Evolutionary conservation across 1,140 invertebrate genomes (phyloP).

Genomic region (Pogonognathellus flavescens): DNA sequence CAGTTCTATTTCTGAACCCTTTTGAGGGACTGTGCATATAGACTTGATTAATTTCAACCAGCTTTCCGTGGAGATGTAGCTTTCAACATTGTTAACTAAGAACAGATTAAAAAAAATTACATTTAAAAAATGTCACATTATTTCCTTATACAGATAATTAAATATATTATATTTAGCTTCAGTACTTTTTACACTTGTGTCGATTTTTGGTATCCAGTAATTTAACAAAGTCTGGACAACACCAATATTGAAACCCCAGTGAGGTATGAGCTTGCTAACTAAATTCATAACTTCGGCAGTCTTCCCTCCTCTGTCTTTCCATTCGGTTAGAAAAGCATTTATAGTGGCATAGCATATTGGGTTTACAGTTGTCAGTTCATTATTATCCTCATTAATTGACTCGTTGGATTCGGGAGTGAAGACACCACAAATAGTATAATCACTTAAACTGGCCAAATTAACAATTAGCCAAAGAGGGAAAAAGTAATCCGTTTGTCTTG

Average conservation of each 20-base stretch:
- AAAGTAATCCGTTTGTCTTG: neutral
- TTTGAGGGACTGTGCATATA: neutral
- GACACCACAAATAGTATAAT: constrained; percentile 32
- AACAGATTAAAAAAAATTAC: neutral
- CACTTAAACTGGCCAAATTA: constrained; percentile 47
- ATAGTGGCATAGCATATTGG: neutral
- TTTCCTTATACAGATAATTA: neutral
- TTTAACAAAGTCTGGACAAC: constrained; percentile 30
- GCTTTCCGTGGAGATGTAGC: neutral
- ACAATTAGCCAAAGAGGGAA: constrained; percentile 55
- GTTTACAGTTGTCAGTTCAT: neutral
- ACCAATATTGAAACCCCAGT: constrained; percentile 53
- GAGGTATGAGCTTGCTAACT: neutral
- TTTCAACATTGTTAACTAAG: neutral
- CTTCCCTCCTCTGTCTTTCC: constrained; percentile 51
- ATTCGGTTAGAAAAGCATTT: constrained; percentile 7
- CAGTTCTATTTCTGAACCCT: too few species aligned
- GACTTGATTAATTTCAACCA: neutral
- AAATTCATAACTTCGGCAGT: constrained; percentile 18
- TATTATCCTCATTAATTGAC: neutral
- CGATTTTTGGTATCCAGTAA: constrained; percentile 44
- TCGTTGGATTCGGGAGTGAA: neutral
- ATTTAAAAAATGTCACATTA: neutral
- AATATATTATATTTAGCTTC: neutral
- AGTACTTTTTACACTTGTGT: constrained; percentile 8